These are phyloP conservation scores for Champsocephalus esox DNA, from an alignment of 2,797 vertebrate genomes.

Conservation along the genomic window DNA sequence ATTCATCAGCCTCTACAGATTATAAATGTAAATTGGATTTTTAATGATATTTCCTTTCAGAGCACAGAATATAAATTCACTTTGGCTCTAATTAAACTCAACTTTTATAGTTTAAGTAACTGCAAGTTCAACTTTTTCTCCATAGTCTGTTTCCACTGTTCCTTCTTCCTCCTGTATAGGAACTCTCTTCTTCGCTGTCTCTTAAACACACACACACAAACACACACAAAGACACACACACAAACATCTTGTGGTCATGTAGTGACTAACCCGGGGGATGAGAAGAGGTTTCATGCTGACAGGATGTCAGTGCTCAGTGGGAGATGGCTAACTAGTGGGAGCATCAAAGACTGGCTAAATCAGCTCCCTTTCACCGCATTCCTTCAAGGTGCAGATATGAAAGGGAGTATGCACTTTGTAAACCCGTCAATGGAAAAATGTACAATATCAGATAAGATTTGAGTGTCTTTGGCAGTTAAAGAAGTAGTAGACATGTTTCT, in stretches of 20 bases:
- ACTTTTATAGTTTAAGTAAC: not conserved
- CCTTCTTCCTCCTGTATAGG: constrained; percentile 15
- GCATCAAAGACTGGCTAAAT: constrained; percentile 81
- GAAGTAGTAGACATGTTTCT: not conserved
- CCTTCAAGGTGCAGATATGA: constrained; percentile 73
- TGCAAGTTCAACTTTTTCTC: constrained; percentile 11
- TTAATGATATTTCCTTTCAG: too few species aligned
- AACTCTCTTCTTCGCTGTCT: constrained; percentile 8
- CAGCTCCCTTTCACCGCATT: constrained; percentile 75
- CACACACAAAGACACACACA: constrained; percentile 40
- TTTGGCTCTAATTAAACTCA: not conserved
- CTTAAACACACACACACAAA: constrained; percentile 14
- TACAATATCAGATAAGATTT: constrained; percentile 3
- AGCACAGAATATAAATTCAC: not conserved
- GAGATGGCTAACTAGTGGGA: constrained; percentile 79
- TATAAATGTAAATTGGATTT: too few species aligned
- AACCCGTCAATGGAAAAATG: constrained; percentile 17
- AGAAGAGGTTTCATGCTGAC: constrained; percentile 81
- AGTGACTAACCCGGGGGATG: constrained; percentile 77
- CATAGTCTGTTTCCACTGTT: constrained; percentile 30
- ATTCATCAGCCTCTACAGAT: not conserved
- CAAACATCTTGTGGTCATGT: constrained; percentile 79
- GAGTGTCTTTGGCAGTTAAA: not conserved
- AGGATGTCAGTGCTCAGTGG: constrained; percentile 82
- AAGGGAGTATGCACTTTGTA: constrained; percentile 46